Conservation (phyloP, 1,140 invertebrate species). For the Chironomus tepperi region DNA sequence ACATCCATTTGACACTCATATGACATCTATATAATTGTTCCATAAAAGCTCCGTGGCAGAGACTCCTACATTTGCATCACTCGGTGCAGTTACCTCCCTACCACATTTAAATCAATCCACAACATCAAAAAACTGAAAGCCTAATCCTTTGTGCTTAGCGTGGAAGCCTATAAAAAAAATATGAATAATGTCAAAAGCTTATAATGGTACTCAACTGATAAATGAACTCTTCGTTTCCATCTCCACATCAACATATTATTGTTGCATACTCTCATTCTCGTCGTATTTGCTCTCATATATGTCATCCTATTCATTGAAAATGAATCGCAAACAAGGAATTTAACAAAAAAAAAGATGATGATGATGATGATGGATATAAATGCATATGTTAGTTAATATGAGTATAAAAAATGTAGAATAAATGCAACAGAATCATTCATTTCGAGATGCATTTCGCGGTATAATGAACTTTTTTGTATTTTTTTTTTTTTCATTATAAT, state of each 20-base stretch:
- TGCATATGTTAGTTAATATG: neutral
- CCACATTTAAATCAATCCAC: no score
- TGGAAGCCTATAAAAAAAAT: neutral
- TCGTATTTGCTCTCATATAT: constrained; percentile 7
- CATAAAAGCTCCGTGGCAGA: no score
- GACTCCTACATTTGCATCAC: no score
- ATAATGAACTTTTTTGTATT: neutral
- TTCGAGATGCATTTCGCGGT: neutral
- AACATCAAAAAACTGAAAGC: no score
- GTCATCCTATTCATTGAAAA: neutral
- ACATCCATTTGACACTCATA: no score
- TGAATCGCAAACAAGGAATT: neutral
- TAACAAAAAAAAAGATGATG: neutral
- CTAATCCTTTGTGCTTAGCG: no score
- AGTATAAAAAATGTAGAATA: neutral
- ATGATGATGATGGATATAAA: neutral
- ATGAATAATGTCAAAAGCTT: neutral
- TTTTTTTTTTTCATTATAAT: neutral
- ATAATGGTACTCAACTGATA: constrained; percentile 12
- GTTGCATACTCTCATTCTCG: no score
- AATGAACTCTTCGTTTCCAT: neutral
- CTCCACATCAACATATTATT: neutral
- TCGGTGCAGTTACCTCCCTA: no score
- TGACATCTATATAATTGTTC: no score
- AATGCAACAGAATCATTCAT: neutral